These are phyloP conservation scores for Chionis minor DNA, from an alignment of 2,113 vertebrate genomes.

Conservation along the genomic window DNA sequence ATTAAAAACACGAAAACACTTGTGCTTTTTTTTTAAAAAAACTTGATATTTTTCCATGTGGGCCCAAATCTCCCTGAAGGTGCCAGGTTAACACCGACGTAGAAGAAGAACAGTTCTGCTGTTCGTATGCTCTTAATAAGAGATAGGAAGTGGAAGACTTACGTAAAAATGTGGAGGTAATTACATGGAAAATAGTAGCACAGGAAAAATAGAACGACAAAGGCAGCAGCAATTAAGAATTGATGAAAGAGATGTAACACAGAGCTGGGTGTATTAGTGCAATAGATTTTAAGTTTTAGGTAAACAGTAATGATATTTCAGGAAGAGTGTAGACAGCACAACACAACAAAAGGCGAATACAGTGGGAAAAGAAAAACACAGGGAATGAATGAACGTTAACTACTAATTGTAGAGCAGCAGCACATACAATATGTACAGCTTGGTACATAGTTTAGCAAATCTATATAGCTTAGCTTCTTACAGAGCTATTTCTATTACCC, in stretches of 20 bases:
- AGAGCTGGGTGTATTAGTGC: not conserved
- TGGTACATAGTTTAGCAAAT: not conserved
- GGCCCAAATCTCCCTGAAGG: not conserved
- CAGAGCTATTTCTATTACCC: not conserved
- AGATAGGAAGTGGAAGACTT: not conserved
- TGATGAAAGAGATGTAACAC: not conserved
- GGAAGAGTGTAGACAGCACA: not conserved
- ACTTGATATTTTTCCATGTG: not conserved
- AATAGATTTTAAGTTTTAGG: not conserved
- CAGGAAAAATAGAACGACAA: not conserved
- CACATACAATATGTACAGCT: not conserved
- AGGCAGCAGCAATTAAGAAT: not conserved
- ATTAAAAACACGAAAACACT: not conserved
- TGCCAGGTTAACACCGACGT: not conserved
- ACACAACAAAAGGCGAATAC: not conserved
- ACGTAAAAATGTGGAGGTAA: not conserved
- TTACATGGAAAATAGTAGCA: not conserved
- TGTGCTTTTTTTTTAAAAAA: not conserved
- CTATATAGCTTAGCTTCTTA: not conserved
- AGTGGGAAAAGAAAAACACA: not conserved
- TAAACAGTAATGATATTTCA: not conserved
- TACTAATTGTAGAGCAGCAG: not conserved
- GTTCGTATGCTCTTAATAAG: not conserved
- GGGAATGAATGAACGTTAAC: not conserved
- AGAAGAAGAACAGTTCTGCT: not conserved